Base-by-base conservation (phyloP, 2,888 invertebrate genomes). In the Pemphredon lugubris region DNA sequence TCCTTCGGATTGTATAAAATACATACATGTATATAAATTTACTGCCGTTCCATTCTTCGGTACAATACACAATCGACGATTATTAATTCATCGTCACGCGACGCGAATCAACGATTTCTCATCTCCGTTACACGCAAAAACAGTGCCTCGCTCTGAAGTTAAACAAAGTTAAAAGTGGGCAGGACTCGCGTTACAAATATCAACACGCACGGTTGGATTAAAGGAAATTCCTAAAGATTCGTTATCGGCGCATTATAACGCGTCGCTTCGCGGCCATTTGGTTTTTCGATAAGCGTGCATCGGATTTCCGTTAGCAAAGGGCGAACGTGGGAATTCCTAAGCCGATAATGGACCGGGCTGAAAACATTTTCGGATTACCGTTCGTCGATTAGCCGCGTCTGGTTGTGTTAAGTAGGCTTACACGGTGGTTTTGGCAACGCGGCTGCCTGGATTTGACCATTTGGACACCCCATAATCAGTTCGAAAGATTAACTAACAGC, bases 321-420 rank as follows among this genome's bases (percentile, higher is more conserved):
- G 37, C 18, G 39, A 18, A 9, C 16, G 32, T n/a, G 14, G 37
- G 32, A 53, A 48, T 32, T 48, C 45, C 65, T 79, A 83, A 85
- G 75, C 83, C 77, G 83, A 77, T 86, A 85, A 86, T 84, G 81
- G 85, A 80, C 64, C 67, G 66, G 50, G 57, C 66, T 73, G 75
- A 81, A 83, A 84, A 82, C 73, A 79, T 75, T 76, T 66, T 70
- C 63, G 75, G 82, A 82, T 83, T 79, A 83, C 75, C 57, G 57
- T 70, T 47, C 71, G 70, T 66, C 73, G 72, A 83, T 77, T 79
- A 74, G 72, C 54, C 61, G 50, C 66, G 55, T 67, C 61, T 63
- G 71, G 69, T 77, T 74, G 79, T 70, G 72, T 79, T n/a, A 83
- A 86, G 84, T 83, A 82, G 82, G 80, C 79, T 85, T 84, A 80